These are phyloP conservation scores for Lasioglossum baleicum DNA, from an alignment of 1,140 invertebrate genomes.

Conservation along the genomic window DNA sequence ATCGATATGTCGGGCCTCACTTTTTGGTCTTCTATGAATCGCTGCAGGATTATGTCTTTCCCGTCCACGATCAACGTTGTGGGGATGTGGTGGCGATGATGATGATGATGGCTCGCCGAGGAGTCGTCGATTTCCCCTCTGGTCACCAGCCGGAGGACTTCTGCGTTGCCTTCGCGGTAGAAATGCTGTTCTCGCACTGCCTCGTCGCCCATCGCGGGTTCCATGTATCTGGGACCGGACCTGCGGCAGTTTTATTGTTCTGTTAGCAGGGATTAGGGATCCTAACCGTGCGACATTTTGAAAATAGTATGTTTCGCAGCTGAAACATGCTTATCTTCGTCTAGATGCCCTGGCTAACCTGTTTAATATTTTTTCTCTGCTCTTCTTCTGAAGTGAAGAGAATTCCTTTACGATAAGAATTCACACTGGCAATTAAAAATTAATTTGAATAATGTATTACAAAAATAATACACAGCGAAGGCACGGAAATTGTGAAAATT, in stretches of 20 bases:
- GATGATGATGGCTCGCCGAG: slow-evolving; percentile 53
- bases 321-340: too few species aligned
- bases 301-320: too few species aligned
- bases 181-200: slow-evolving; percentile 85
- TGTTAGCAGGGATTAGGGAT: too few species aligned
- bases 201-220: slow-evolving; percentile 71
- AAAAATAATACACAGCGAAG: too few species aligned
- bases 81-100: slow-evolving; percentile 59
- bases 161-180: slow-evolving; percentile 90
- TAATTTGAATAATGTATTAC: too few species aligned
- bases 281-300: too few species aligned
- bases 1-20: slow-evolving; percentile 66
- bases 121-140: slow-evolving; percentile 84
- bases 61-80: slow-evolving; percentile 83
- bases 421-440: too few species aligned
- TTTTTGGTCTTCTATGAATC: slow-evolving; percentile 90
- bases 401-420: too few species aligned
- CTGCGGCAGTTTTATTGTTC: not conserved
- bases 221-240: slow-evolving; percentile 67
- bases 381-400: too few species aligned
- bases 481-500: too few species aligned
- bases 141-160: slow-evolving; percentile 89
- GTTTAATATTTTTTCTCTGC: too few species aligned
- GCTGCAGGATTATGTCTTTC: slow-evolving; percentile 88
- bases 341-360: too few species aligned